A percentile compares a stretch with the other conserved stretches of the same genome.
Conservation (phyloP, 2,113 vertebrate genomes). For the Dicrurus megarhynchus region DNA sequence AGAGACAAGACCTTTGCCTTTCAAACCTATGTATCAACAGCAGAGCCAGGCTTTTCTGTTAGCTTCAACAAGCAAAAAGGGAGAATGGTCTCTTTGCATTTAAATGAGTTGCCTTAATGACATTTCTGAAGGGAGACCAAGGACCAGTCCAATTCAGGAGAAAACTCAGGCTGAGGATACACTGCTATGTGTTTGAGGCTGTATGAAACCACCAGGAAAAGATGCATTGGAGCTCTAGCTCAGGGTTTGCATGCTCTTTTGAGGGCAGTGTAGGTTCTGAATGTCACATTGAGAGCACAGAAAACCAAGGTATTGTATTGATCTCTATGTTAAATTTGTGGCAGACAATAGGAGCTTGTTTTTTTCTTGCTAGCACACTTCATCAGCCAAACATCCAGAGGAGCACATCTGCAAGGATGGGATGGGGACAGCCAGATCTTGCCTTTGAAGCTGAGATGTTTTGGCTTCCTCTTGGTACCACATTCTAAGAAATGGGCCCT, state of each 20-base stretch:
- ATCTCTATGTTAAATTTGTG: background rate
- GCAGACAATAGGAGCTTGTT: background rate
- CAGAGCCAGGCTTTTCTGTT: background rate
- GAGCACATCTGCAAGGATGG: background rate
- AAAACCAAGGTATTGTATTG: background rate
- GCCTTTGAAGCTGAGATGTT: fast-evolving
- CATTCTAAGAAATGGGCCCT: background rate
- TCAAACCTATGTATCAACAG: background rate
- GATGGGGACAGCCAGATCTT: background rate
- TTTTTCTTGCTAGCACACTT: background rate
- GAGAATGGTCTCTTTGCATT: background rate
- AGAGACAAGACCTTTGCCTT: background rate
- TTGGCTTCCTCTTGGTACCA: background rate
- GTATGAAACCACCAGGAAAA: background rate
- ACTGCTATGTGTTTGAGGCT: background rate
- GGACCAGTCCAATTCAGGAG: background rate
- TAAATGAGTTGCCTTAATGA: background rate
- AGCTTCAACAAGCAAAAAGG: background rate
- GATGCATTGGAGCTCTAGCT: fast-evolving
- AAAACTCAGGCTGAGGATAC: background rate
- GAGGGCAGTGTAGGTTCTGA: background rate
- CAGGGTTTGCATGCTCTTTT: background rate
- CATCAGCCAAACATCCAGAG: background rate
- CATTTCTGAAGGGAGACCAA: background rate
- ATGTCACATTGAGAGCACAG: background rate